A percentile compares a stretch with the other conserved stretches of the same genome.
These are phyloP conservation scores for Eira barbara DNA, from an alignment of 2,113 vertebrate species.

Conservation along the genomic window DNA sequence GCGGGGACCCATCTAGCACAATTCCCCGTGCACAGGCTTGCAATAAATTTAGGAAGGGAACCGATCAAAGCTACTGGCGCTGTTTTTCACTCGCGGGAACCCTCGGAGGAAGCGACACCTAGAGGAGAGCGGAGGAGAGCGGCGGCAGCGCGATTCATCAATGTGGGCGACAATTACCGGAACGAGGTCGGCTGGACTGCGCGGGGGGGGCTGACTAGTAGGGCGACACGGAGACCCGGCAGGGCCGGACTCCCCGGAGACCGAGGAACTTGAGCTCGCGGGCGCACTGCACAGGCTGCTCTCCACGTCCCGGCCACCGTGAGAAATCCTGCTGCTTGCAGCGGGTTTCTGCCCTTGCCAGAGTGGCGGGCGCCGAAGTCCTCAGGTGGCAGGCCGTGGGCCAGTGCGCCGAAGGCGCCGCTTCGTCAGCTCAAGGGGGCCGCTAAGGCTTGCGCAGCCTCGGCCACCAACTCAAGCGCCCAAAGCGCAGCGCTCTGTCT, in stretches of 20 bases:
- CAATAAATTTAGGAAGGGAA: not conserved
- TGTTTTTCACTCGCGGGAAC: not conserved
- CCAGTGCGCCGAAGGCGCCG: not conserved
- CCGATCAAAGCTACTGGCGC: not conserved
- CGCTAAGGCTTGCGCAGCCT: not conserved
- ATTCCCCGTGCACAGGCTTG: not conserved
- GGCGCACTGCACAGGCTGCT: not conserved
- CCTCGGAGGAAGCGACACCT: conserved; percentile 79
- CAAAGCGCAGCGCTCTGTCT: not conserved
- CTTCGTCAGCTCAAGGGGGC: not conserved
- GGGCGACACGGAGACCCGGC: not conserved
- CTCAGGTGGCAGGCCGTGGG: conserved; percentile 62
- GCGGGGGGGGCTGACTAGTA: not conserved
- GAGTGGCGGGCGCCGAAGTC: conserved; percentile 32
- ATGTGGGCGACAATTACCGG: not conserved
- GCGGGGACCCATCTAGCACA: not conserved
- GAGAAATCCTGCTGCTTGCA: not conserved
- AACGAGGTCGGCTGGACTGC: not conserved
- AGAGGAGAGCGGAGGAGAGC: conserved; percentile 56
- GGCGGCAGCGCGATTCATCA: conserved; percentile 10
- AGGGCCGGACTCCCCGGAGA: not conserved
- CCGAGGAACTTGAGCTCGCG: not conserved
- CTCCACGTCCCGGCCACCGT: not conserved
- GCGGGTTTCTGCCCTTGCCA: not conserved
- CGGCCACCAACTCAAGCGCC: not conserved